Conservation (phyloP, 2,113 vertebrate genomes). For the Leptodactylus fuscus region DNA sequence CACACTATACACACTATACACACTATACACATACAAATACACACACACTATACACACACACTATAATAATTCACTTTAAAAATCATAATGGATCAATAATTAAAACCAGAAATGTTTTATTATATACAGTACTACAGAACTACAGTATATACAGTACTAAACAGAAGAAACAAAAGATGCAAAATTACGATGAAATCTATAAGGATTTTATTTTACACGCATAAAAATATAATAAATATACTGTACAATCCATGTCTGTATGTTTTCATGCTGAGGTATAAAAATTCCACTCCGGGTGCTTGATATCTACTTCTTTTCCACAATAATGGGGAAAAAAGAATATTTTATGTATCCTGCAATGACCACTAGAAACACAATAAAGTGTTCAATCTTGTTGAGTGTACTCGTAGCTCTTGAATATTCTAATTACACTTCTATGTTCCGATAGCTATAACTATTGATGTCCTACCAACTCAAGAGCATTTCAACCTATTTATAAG, state of each 20-base stretch:
- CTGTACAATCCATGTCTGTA: too few species aligned
- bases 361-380: slow-evolving; percentile 52
- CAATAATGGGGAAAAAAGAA: slow-evolving; percentile 11
- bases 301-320: background rate
- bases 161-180: background rate
- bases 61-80: too few species aligned
- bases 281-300: background rate
- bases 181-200: background rate
- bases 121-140: too few species aligned
- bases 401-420: slow-evolving; percentile 56
- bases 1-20: too few species aligned
- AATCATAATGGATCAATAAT: too few species aligned
- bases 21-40: too few species aligned
- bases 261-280: background rate
- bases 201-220: background rate
- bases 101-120: too few species aligned
- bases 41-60: too few species aligned
- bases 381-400: slow-evolving; percentile 54
- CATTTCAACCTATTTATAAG: slow-evolving; percentile 60
- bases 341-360: slow-evolving; percentile 38
- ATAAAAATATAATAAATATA: background rate
- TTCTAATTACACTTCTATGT: slow-evolving; percentile 60
- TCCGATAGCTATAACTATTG: slow-evolving; percentile 58
- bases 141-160: background rate
- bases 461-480: slow-evolving; percentile 55